A percentile compares a stretch with the other conserved stretches of the same genome.
Conservation (phyloP, 2,888 invertebrate genomes). For the Cephus spinipes region DNA sequence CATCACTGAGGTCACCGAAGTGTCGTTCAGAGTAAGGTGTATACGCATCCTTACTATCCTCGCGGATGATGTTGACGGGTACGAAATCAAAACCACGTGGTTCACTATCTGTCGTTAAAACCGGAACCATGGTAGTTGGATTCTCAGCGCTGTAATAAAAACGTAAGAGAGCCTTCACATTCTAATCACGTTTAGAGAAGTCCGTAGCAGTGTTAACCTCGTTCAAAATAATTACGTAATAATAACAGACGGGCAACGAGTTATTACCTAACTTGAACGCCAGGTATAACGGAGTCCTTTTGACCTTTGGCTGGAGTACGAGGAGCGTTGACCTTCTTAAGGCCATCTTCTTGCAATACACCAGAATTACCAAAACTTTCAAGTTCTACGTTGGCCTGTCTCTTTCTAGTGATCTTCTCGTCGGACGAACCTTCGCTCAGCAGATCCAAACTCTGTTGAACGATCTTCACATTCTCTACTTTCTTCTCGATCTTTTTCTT, state of each 20-base stretch:
- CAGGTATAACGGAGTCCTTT: constrained; percentile 51
- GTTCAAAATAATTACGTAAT: constrained; percentile 7
- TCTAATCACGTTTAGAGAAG: not conserved
- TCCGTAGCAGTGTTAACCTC: not conserved
- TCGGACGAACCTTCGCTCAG: constrained; percentile 35
- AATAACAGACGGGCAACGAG: not conserved
- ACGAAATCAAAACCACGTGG: constrained; percentile 57
- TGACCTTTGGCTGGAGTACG: constrained; percentile 34
- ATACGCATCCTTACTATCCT: constrained; percentile 55
- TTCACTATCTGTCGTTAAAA: constrained; percentile 58
- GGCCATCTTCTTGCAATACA: constrained; percentile 52
- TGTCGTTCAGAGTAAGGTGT: constrained; percentile 50
- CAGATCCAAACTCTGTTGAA: constrained; percentile 37
- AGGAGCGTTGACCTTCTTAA: constrained; percentile 43
- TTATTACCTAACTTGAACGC: constrained; percentile 53
- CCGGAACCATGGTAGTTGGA: constrained; percentile 59
- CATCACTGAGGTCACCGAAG: constrained; percentile 59
- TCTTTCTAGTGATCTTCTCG: constrained; percentile 39
- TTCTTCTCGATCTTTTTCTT: constrained; percentile 6
- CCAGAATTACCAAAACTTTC: constrained; percentile 58
- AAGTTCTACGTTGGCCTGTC: constrained; percentile 53
- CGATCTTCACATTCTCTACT: constrained; percentile 16
- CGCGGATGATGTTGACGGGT: constrained; percentile 62
- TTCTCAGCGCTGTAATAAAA: constrained; percentile 51
- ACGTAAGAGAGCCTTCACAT: not conserved